Evolutionary conservation across 2,113 vertebrate genomes (phyloP), one percentile per base, ranked within the genome.

Genomic region (Siniperca knerii): DNA sequence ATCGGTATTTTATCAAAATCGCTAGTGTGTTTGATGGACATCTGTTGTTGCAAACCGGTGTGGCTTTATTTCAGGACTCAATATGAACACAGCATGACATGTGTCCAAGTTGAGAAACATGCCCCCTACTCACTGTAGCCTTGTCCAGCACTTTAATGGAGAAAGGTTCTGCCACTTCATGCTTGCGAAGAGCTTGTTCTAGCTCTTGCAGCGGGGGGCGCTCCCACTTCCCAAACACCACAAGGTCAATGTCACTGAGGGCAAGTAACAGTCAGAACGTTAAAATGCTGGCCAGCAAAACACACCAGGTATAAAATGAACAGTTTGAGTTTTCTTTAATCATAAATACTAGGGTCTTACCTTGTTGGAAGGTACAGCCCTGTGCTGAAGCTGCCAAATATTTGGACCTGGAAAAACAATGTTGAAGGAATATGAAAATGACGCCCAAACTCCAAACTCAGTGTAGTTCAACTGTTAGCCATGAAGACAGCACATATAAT

Each of bases 61-160:
- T 50, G 42, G 9, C 25, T 62, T 50, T 44, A 52, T 67, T 61
- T 25, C 23, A 37, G n/a, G 8, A 21, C 6, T 58, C 2, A 18
- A 13, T 15, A 23, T 46, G 21, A 76, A 20, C 4, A 29, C 0
- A 48, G 29, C 18, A 25, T 42, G 54, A 20, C 37, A 23, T 13
- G 13, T 20, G 20, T 10, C 44, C 9, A 8, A 67, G 69, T 6
- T 15, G 62, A 72, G 58, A 40, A 20, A 48, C 25, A 15, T 0
- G 8, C 11, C 6, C 8, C 4, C 58, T 52, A 94, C 98, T 96
- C 90, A 99, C 98, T 4, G 98, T 98, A 77, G 98, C 98, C 94
- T 99, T 99, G 95, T 99, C 98, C 74, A 99, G 97, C 87, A 99
- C 98, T 97, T 99, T 99, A 87, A 99, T 99, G 90, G 98, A 98